Conservation (phyloP, 1,140 invertebrate species). For the Drosophila ogumai region DNA sequence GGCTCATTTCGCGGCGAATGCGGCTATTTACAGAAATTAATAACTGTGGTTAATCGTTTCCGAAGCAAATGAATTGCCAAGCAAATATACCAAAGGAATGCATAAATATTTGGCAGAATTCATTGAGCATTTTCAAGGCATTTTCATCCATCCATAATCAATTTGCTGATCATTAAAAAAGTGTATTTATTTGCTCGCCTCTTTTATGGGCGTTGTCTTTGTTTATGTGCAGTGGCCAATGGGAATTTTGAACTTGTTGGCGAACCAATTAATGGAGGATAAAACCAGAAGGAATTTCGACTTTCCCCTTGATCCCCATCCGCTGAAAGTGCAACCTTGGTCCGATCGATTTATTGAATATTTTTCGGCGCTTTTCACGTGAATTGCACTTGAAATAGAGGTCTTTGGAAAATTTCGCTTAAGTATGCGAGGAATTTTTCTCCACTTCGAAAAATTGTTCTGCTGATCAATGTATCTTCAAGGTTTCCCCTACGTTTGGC, state of each 20-base stretch:
- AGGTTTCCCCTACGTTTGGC: conserved; percentile 52
- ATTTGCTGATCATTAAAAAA: conserved; percentile 46
- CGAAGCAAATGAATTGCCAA: conserved; percentile 18
- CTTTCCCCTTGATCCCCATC: conserved; percentile 1
- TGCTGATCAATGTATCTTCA: conserved; percentile 49
- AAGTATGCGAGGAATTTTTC: conserved; percentile 49
- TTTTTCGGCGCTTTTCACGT: conserved; percentile 24
- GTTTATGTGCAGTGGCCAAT: conserved; percentile 31
- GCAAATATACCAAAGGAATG: conserved; percentile 35
- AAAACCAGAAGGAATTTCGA: conserved; percentile 12
- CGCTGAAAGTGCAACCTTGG: conserved; percentile 35
- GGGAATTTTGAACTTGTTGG: conserved; percentile 41
- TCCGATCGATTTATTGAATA: conserved; percentile 3
- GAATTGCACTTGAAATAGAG: conserved; percentile 9
- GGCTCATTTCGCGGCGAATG: conserved; percentile 1
- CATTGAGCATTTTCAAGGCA: conserved; percentile 29
- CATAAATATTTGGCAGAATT: conserved; percentile 44
- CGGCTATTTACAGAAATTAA: conserved; percentile 36
- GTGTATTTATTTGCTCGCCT: conserved; percentile 40
- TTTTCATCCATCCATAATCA: conserved; percentile 16
- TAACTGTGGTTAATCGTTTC: conserved; percentile 44
- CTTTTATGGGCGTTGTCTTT: conserved; percentile 24
- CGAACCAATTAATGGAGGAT: conserved; percentile 30
- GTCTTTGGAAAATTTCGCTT: conserved; percentile 42
- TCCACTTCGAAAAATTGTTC: conserved; percentile 8